phyloP scores from a whole-genome alignment of 2,113 vertebrate species.

The Cephalopterus ornatus region DNA sequence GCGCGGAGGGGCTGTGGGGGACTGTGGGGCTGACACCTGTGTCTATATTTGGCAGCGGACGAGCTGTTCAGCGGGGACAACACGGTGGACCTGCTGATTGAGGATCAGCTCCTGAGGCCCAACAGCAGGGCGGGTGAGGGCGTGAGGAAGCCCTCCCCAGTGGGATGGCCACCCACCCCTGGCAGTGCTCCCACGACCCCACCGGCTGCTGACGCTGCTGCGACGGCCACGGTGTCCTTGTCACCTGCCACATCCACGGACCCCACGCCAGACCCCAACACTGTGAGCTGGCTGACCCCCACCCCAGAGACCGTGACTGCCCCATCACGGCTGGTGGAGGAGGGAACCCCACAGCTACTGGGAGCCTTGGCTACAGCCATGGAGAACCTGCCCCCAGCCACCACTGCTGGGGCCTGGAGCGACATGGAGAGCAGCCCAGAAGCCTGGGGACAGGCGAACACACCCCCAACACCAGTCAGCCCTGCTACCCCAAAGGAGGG shows the following conservation, averaged over 20 bases:
- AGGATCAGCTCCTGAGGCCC: slow-evolving; percentile 90
- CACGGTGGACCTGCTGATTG: slow-evolving; percentile 79
- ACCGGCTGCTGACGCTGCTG: neutral
- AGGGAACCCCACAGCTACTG: neutral
- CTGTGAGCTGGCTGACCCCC: neutral
- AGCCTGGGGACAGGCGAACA: neutral
- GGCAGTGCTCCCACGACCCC: neutral
- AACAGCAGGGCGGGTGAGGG: slow-evolving; percentile 4
- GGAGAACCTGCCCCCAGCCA: neutral
- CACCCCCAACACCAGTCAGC: accelerated
- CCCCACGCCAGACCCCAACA: neutral
- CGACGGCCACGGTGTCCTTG: neutral
- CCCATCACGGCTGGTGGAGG: accelerated
- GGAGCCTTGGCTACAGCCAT: neutral
- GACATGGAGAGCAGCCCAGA: neutral
- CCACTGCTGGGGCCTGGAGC: neutral
- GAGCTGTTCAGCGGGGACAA: slow-evolving; percentile 88
- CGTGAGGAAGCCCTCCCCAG: slow-evolving; percentile 9
- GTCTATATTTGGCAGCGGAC: slow-evolving; percentile 77
- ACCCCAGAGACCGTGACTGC: neutral
- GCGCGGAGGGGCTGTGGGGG: accelerated
- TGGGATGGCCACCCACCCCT: neutral
- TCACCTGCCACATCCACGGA: neutral
- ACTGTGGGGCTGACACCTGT: neutral
- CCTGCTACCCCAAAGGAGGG: slow-evolving; percentile 36